Conservation (phyloP, 2,888 invertebrate species). For the Perdita meconis region DNA sequence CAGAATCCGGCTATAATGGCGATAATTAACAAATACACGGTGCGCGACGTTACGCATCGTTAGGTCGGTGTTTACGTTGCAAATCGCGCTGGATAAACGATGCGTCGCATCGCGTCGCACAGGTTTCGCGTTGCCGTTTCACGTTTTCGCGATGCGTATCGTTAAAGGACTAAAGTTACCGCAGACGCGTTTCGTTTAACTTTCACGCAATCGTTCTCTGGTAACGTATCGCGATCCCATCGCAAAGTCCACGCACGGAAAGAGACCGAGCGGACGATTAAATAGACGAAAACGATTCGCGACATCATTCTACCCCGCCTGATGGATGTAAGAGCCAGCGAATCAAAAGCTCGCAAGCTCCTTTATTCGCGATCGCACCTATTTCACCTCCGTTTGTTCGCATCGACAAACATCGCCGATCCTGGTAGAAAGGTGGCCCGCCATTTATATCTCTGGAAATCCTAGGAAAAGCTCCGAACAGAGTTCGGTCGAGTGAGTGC, state of each 20-base stretch:
- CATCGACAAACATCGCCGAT: conserved; percentile 31
- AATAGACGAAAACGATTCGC: conserved; percentile 23
- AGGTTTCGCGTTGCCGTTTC: conserved; percentile 14
- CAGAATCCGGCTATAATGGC: conserved; percentile 40
- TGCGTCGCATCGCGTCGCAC: not conserved
- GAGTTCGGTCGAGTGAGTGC: conserved; percentile 13
- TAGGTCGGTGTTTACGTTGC: conserved; percentile 30
- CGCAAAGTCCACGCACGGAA: conserved; percentile 13
- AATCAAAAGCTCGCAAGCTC: conserved; percentile 53
- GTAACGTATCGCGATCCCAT: not conserved
- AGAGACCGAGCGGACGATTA: not conserved
- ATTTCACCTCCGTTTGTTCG: conserved; percentile 40
- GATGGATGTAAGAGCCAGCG: conserved; percentile 46
- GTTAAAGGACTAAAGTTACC: conserved; percentile 15
- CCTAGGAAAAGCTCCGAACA: conserved; percentile 48
- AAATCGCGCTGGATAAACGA: conserved; percentile 29
- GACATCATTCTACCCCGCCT: conserved; percentile 44
- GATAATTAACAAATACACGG: conserved; percentile 47
- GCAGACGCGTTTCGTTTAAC: conserved; percentile 6
- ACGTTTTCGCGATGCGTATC: conserved; percentile 1
- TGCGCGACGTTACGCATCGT: conserved; percentile 1
- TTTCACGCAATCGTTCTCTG: not conserved
- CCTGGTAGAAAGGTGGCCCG: not conserved
- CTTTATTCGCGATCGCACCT: conserved; percentile 54
- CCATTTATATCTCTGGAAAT: conserved; percentile 59